These are phyloP conservation scores for Diplodus puntazzo DNA, from an alignment of 2,797 vertebrate species.

Conservation along the genomic window DNA sequence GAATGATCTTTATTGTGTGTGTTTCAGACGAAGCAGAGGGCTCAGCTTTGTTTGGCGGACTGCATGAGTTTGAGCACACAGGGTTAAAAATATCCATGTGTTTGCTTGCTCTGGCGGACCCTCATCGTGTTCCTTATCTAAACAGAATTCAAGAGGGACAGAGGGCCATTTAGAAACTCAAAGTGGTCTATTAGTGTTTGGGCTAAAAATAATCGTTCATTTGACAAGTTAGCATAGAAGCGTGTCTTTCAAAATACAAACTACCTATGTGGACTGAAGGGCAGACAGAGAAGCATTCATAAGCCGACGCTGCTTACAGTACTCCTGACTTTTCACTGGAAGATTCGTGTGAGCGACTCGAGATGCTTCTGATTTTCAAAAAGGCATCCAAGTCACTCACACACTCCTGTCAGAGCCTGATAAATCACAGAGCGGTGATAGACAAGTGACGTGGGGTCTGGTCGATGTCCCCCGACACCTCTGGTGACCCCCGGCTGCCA, in stretches of 20 bases:
- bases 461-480: constrained; percentile 65
- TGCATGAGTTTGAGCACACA: constrained; percentile 21
- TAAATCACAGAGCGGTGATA: constrained; percentile 50
- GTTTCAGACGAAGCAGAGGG: not conserved
- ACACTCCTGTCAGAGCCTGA: constrained; percentile 42
- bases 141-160: constrained; percentile 67
- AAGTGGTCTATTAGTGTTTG: constrained; percentile 63
- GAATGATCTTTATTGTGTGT: constrained; percentile 38
- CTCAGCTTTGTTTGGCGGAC: constrained; percentile 19
- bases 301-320: constrained; percentile 12
- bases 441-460: constrained; percentile 63
- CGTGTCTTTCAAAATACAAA: constrained; percentile 40
- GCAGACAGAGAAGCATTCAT: constrained; percentile 71
- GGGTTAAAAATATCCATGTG: constrained; percentile 65
- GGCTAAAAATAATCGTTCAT: constrained; percentile 69
- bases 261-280: constrained; percentile 20
- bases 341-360: constrained; percentile 16
- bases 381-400: constrained; percentile 13
- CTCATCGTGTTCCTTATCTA: constrained; percentile 65
- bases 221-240: constrained; percentile 51
- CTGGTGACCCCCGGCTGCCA: constrained; percentile 50
- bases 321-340: constrained; percentile 38
- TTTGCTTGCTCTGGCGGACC: constrained; percentile 54
- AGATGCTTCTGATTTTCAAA: constrained; percentile 27
- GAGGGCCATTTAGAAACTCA: constrained; percentile 66